These are phyloP conservation scores for Zoanthus gigantus DNA, from an alignment of 92 coral and sea anemone species.

Conservation along the genomic window DNA sequence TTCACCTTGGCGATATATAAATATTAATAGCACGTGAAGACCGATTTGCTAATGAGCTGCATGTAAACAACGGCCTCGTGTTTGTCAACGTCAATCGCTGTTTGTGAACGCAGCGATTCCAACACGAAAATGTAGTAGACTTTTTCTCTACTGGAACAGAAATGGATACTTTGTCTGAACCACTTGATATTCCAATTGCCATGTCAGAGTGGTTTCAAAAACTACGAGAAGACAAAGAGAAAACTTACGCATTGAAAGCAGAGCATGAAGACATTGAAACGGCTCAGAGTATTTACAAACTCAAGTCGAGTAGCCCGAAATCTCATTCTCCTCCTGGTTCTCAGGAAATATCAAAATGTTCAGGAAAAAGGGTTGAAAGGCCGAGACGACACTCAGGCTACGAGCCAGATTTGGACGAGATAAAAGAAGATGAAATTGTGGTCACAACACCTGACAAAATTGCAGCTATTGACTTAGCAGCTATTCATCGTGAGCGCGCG, in stretches of 20 bases:
- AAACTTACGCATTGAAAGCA: slow-evolving; percentile 33
- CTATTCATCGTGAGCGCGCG: slow-evolving; percentile 45
- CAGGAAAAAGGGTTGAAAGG: slow-evolving; percentile 16
- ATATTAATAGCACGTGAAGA: slow-evolving; percentile 52
- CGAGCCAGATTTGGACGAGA: slow-evolving; percentile 35
- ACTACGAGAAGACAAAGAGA: slow-evolving; percentile 44
- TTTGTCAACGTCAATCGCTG: slow-evolving; percentile 45
- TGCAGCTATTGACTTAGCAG: slow-evolving; percentile 19
- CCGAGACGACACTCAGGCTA: slow-evolving; percentile 39
- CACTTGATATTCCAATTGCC: slow-evolving; percentile 31
- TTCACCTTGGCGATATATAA: slow-evolving; percentile 20
- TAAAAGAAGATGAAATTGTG: slow-evolving; percentile 38
- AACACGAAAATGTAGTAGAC: neutral
- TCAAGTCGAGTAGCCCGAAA: slow-evolving; percentile 18
- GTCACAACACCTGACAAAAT: neutral
- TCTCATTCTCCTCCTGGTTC: slow-evolving; percentile 19
- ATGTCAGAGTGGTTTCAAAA: slow-evolving; percentile 51
- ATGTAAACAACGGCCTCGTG: slow-evolving; percentile 50
- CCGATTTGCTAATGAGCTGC: slow-evolving; percentile 25
- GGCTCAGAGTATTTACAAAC: slow-evolving; percentile 29
- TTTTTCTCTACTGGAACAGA: neutral
- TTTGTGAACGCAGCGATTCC: slow-evolving; percentile 36
- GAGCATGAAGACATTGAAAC: slow-evolving; percentile 44
- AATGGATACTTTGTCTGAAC: slow-evolving; percentile 36
- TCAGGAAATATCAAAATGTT: slow-evolving; percentile 18